These are phyloP conservation scores for Stegastes partitus DNA, from an alignment of 2,113 vertebrate species.

Conservation along the genomic window DNA sequence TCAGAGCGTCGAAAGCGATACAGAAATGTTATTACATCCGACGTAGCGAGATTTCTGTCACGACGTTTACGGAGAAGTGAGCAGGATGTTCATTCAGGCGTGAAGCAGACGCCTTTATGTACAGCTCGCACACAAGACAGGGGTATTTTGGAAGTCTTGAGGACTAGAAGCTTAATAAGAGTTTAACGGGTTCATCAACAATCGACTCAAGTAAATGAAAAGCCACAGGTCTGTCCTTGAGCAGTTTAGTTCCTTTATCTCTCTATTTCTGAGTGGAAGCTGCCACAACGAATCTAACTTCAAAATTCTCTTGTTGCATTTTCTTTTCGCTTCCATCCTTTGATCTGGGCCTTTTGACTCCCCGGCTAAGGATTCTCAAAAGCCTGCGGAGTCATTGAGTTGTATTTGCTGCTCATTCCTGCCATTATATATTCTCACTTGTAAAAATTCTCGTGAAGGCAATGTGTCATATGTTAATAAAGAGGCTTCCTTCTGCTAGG, in stretches of 20 bases:
- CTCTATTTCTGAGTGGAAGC: conserved; percentile 5
- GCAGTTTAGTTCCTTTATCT: neutral
- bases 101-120: too few species aligned
- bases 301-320: neutral
- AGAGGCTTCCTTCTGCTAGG: too few species aligned
- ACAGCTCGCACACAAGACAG: neutral
- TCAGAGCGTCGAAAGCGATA: too few species aligned
- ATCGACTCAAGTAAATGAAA: neutral
- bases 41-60: too few species aligned
- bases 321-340: conserved; percentile 6
- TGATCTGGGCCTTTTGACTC: conserved; percentile 4
- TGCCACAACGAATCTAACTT: neutral
- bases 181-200: conserved; percentile 16
- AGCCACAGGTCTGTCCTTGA: neutral
- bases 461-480: neutral
- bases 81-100: too few species aligned
- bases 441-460: neutral
- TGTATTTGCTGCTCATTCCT: neutral
- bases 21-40: too few species aligned
- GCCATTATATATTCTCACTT: neutral
- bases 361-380: neutral
- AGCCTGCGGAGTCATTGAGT: neutral
- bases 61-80: too few species aligned
- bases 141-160: neutral
- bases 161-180: neutral